phyloP scores from a whole-genome alignment of 2,113 vertebrate genomes.

The Cranoglanis bouderius region DNA sequence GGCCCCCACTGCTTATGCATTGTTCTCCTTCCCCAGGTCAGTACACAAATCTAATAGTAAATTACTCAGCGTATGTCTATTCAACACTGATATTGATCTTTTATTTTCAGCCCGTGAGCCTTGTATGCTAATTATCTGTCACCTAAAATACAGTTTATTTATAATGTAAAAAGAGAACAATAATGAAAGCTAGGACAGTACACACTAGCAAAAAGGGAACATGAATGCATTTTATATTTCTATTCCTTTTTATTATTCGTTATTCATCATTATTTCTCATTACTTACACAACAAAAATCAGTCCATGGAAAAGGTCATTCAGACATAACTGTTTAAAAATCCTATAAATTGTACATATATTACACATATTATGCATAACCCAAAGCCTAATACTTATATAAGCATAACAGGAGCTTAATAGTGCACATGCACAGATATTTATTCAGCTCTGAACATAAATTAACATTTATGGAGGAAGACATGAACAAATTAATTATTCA shows the following conservation, averaged over 20 bases:
- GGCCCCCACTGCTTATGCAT: constrained; percentile 84
- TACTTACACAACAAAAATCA: background rate
- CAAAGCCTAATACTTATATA: background rate
- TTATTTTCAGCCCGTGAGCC: background rate
- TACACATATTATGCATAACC: background rate
- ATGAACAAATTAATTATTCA: background rate
- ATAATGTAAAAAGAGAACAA: background rate
- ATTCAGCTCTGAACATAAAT: too few species aligned
- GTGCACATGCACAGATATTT: background rate
- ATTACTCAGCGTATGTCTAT: background rate
- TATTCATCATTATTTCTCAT: background rate
- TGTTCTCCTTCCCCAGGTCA: constrained; percentile 93
- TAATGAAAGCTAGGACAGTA: background rate
- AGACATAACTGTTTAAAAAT: background rate
- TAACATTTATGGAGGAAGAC: background rate
- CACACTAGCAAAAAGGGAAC: background rate
- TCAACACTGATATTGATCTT: background rate
- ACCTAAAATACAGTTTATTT: background rate
- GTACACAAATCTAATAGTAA: background rate
- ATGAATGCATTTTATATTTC: background rate
- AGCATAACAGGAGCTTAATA: background rate
- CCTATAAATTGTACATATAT: background rate
- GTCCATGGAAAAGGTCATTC: background rate
- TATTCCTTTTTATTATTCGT: background rate
- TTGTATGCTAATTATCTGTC: background rate